Base-by-base conservation (phyloP, 2,888 invertebrate genomes). In the Dasysyrphus tricinctus region DNA sequence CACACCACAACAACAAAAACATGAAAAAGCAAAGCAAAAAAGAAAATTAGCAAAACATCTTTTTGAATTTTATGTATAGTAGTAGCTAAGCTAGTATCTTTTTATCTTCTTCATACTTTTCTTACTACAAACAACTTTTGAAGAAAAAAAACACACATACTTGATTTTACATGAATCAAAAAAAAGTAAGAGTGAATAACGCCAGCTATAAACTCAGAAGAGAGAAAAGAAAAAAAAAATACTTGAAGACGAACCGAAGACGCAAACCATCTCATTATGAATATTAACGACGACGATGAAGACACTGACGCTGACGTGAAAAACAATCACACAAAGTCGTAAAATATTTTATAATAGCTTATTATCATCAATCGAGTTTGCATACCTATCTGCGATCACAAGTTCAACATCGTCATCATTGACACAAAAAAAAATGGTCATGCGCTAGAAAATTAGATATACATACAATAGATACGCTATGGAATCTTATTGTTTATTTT, bases 371-470 rank as follows among this genome's bases (percentile, higher is more conserved):
- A 39, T 70, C 39, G 54, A 39, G 54, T 42, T 47, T 57, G n/a
- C 42, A 59, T 73, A 44, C 2, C 11, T 37, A 42, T 42, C 39
- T 39, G 61, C 24, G 39, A 54, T 39, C 74, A 73, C 80, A 76
- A 80, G 80, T 84, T 80, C 84, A 84, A 77, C 80, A 61, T 51
- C 75, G 47, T 74, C 83, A 63, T 74, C 47, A 74, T 63, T 11
- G 69, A 63, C 76, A 57, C 51, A 65, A 42, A 65, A 65, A 42
- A 65, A 42, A 44, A 63, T 59, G 16, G 39, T 44, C 51, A 42
- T 74, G 75, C 70, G 76, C 63, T 81, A 56, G 63, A 54, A 51
- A 57, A 37, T 37, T 24, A 19, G 29, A 54, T 24, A 24, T 24
- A 24, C 24, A 54, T 14, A 54, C 65, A n/a, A 6, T 44, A 34